Evolutionary conservation across 2,797 vertebrate species (phyloP), one percentile per base, ranked within the genome.

Genomic region (Sus cebifrons): DNA sequence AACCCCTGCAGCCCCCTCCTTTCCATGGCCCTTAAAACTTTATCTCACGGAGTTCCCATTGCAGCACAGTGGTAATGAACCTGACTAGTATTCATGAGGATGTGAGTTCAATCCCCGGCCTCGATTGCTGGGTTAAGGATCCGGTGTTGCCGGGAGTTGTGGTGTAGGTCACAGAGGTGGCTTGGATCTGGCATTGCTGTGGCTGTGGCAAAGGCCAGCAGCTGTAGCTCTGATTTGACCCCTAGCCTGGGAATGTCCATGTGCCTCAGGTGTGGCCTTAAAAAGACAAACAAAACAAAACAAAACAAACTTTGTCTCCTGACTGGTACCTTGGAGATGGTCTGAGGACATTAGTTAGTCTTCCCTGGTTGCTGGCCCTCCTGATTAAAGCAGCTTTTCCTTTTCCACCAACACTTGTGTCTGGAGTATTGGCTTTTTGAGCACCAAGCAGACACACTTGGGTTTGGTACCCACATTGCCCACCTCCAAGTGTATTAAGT

Each of bases 401-500:
- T n/a, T 56, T 78, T 78, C 75, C 5, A 13, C 11, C 11, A 56
- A 56, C 52, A 32, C 18, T 56, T n/a, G 52, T 13, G 49, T 77
- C 74, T 77, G 5, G 1, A 54, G 49, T 29, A 77, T 0, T 77
- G 75, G 29, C 18, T 49, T 77, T 77, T 32, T n/a, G 49, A 78
- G 52, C 52, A 78, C 18, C 18, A n/a, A 56, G 52, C 52, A 21
- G 6, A 29, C 14, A 13, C 56, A 56, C 21, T 56, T 21, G 29
- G 29, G 18, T 14, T 56, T 20, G 18, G 20, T 54, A 54, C 12
- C 1, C 29, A 52, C 4, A 7, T 8, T 2, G 0, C 3, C 3
- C 1, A 18, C 44, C 3, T 8, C 4, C 9, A 40, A 29, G 17
- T 1, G 0, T 23, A 2, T 20, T 36, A 25, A 0, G 6, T 7